phyloP scores from a whole-genome alignment of 2,113 vertebrate genomes.

The Coptodon bakossiorum region DNA sequence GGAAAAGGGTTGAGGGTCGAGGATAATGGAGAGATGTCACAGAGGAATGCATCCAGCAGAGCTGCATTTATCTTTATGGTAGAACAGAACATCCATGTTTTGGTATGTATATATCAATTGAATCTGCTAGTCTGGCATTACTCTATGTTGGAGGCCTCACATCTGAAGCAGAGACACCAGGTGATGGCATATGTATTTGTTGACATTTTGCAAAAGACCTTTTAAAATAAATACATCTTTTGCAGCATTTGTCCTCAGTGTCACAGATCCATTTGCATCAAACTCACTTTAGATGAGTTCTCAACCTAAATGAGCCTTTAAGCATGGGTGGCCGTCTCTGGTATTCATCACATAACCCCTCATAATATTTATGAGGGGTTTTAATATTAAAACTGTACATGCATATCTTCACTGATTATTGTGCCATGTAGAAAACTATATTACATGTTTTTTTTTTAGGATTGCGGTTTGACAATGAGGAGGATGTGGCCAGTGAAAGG shows the following conservation, averaged over 20 bases:
- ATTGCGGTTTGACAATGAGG: not conserved
- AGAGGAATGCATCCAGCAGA: slow-evolving; percentile 17
- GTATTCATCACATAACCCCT: not conserved
- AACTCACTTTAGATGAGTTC: slow-evolving; percentile 16
- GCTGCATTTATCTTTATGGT: slow-evolving; percentile 23
- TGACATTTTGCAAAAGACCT: not conserved
- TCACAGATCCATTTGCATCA: not conserved
- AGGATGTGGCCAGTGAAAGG: slow-evolving; percentile 30
- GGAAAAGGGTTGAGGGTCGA: slow-evolving; percentile 12
- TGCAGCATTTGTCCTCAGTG: slow-evolving; percentile 6
- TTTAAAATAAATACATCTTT: slow-evolving; percentile 8
- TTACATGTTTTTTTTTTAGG: not conserved
- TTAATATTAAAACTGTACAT: not conserved
- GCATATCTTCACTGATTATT: not conserved
- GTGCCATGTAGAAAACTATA: not conserved
- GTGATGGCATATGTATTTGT: not conserved
- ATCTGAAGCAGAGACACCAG: not conserved
- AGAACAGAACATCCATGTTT: not conserved
- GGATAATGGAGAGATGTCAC: slow-evolving; percentile 52
- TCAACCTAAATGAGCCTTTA: not conserved
- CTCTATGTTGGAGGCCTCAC: not conserved
- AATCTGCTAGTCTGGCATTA: not conserved
- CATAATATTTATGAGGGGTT: not conserved
- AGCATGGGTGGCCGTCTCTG: not conserved
- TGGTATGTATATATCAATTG: not conserved